A percentile compares a stretch with the other conserved stretches of the same genome.
Conservation (phyloP, 2,113 vertebrate species). For the Lates calcarifer region DNA sequence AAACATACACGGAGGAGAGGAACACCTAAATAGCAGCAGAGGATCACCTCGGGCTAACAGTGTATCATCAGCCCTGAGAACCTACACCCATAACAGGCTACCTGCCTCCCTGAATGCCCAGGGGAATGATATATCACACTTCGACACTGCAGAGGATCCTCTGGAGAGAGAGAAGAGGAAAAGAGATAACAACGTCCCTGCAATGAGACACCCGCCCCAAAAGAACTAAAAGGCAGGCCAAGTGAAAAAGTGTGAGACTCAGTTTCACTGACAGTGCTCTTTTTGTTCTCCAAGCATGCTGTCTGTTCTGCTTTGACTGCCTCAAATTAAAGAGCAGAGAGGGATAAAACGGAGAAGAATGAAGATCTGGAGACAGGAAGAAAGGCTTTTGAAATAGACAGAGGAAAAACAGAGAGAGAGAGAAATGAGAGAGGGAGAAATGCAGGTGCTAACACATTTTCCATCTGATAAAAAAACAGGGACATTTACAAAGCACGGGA, state of each 20-base stretch:
- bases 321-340: constrained; percentile 54
- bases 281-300: constrained; percentile 56
- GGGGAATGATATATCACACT: constrained; percentile 59
- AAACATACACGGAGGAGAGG: constrained; percentile 15
- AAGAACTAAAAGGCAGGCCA: constrained; percentile 27
- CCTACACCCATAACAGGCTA: constrained; percentile 47
- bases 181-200: constrained; percentile 22
- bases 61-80: constrained; percentile 57
- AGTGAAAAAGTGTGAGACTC: constrained; percentile 50
- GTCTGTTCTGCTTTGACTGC: constrained; percentile 57
- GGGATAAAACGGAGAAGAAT: constrained; percentile 54
- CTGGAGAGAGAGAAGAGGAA: neutral
- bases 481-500: constrained; percentile 48
- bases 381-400: constrained; percentile 50
- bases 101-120: constrained; percentile 47
- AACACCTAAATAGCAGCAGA: constrained; percentile 29
- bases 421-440: constrained; percentile 12
- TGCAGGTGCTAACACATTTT: constrained; percentile 33
- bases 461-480: constrained; percentile 54
- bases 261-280: constrained; percentile 43
- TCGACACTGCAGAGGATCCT: constrained; percentile 47
- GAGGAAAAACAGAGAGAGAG: constrained; percentile 2
- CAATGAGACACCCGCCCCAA: neutral
- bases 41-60: constrained; percentile 48
- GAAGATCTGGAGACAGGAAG: constrained; percentile 49